A percentile compares a stretch with the other conserved stretches of the same genome.
Conservation (phyloP, 2,113 vertebrate species). For the Lanius ludovicianus region DNA sequence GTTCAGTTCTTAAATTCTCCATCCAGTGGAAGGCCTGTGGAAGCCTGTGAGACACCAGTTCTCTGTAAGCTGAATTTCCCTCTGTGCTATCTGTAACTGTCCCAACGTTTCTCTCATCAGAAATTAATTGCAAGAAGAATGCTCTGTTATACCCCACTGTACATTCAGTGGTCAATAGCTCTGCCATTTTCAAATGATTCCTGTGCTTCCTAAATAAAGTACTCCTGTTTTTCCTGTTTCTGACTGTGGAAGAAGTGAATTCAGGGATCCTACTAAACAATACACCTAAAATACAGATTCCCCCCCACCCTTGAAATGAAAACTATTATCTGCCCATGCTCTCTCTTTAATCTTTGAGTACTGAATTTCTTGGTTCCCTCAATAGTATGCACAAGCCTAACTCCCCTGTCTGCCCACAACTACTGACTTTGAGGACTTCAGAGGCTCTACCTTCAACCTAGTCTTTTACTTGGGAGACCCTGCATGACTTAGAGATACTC, state of each 20-base stretch:
- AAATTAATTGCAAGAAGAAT: neutral
- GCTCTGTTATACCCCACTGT: neutral
- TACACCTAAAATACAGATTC: neutral
- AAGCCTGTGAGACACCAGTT: neutral
- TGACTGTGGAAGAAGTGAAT: neutral
- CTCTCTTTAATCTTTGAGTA: neutral
- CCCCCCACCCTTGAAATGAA: neutral
- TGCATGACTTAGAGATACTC: neutral
- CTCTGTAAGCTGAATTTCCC: neutral
- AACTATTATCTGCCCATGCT: neutral
- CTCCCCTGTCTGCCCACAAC: neutral
- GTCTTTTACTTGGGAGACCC: constrained; percentile 1
- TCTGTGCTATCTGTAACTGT: neutral
- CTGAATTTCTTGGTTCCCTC: neutral
- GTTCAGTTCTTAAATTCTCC: constrained; percentile 58
- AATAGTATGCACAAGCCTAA: neutral
- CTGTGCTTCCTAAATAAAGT: neutral
- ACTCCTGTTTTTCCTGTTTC: neutral
- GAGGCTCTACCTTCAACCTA: constrained; percentile 23
- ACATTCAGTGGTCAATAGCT: neutral
- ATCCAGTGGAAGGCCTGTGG: constrained; percentile 15
- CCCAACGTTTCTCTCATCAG: neutral
- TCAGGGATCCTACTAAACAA: neutral
- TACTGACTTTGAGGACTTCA: neutral
- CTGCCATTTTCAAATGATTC: neutral